Conservation (phyloP, 35 echinoderm and acorn worm species). For the Strongylocentrotus purpuratus region DNA sequence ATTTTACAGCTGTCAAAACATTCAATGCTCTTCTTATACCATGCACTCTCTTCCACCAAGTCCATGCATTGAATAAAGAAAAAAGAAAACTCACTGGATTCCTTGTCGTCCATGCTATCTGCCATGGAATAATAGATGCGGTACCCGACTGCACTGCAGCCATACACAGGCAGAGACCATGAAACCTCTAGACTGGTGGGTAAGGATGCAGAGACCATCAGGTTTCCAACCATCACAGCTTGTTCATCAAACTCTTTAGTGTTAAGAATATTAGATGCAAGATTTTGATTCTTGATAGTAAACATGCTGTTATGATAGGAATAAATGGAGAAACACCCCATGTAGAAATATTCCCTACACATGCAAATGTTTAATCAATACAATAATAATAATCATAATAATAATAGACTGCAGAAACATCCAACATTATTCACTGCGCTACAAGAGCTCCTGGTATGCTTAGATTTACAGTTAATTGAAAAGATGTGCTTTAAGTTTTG, state of each 20-base stretch:
- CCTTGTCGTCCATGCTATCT: not conserved
- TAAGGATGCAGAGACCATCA: not conserved
- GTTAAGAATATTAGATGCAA: not conserved
- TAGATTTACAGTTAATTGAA: no score
- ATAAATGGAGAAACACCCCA: not conserved
- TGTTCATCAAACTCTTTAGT: not conserved
- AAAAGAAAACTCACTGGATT: conserved; percentile 16
- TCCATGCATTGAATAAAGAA: not conserved
- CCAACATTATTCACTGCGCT: no score
- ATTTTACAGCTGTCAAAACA: no score
- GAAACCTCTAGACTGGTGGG: not conserved
- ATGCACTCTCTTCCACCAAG: no score
- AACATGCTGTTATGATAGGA: no score
- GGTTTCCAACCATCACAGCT: not conserved
- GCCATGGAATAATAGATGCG: not conserved
- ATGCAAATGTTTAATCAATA: not conserved
- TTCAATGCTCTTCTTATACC: no score
- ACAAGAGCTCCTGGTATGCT: no score
- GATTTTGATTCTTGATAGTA: no score
- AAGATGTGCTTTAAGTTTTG: no score
- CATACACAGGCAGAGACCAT: not conserved
- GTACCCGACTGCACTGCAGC: not conserved
- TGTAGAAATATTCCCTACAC: not conserved
- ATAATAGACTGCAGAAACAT: no score
- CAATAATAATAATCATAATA: no score